A percentile compares a stretch with the other conserved stretches of the same genome.
Evolutionary conservation across 2,888 invertebrate genomes (phyloP).

Genomic region (Andrena minutula): DNA sequence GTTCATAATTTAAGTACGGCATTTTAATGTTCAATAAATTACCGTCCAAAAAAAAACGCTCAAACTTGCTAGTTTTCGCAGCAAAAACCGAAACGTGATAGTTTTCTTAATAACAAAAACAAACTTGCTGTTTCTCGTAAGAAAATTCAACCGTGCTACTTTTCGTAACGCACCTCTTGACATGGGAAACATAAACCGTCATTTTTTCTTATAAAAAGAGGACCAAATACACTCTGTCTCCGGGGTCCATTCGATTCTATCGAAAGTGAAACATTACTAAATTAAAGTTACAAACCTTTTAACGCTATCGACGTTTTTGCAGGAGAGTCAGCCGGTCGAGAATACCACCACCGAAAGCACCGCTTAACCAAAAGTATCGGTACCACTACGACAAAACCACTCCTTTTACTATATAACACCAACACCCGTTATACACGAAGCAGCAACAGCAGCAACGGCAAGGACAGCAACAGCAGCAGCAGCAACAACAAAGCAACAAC

Average conservation of each 20-base stretch:
- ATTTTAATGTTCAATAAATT: no score
- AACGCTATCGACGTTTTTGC: slow-evolving; percentile 61
- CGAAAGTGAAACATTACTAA: background rate
- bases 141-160: no score
- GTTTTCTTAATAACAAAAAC: no score
- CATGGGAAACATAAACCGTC: no score
- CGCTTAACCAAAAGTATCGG: slow-evolving; percentile 85
- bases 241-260: background rate
- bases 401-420: slow-evolving; percentile 77
- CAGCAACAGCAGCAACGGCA: slow-evolving; percentile 66
- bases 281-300: background rate
- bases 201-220: no score
- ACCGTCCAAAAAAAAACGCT: no score
- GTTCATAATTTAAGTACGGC: no score
- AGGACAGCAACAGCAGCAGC: slow-evolving; percentile 49
- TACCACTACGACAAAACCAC: slow-evolving; percentile 73
- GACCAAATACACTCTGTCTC: no score
- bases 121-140: no score
- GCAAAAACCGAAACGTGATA: no score
- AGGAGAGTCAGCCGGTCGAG: slow-evolving; percentile 87
- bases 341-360: slow-evolving; percentile 88
- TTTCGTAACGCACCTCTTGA: no score
- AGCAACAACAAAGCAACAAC: slow-evolving; percentile 40
- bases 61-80: no score
- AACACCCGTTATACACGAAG: slow-evolving; percentile 78